Conservation (phyloP, 1,140 invertebrate genomes). For the Heliconius nattereri region DNA sequence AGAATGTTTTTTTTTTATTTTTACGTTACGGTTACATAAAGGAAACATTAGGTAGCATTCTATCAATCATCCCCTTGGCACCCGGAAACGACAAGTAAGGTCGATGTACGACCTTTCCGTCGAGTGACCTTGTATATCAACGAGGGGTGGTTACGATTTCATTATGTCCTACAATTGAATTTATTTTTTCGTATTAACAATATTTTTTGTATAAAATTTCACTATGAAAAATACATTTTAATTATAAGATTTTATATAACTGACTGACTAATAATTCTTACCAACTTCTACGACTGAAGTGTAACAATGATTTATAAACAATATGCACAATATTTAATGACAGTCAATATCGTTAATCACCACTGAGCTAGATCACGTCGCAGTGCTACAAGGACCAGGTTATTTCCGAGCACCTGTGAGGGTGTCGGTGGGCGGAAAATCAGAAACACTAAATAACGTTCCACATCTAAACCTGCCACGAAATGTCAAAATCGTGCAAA, state of each 20-base stretch:
- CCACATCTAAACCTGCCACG: constrained; percentile 32
- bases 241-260: background rate
- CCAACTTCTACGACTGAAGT: background rate
- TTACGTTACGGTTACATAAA: background rate
- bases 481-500: constrained; percentile 43
- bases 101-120: constrained; percentile 62
- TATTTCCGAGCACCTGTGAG: constrained; percentile 41
- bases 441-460: constrained; percentile 37
- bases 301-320: constrained; percentile 1
- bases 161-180: background rate
- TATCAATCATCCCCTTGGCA: constrained; percentile 59
- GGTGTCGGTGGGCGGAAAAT: constrained; percentile 41
- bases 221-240: background rate
- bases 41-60: background rate
- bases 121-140: constrained; percentile 53
- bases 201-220: too few species aligned
- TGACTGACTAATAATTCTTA: background rate
- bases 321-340: constrained; percentile 9
- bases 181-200: background rate
- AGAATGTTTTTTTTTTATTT: background rate
- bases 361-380: constrained; percentile 20
- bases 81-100: constrained; percentile 57
- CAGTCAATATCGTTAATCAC: constrained; percentile 22
- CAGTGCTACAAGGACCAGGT: constrained; percentile 27
- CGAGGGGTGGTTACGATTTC: constrained; percentile 14